Evolutionary conservation across 2,888 invertebrate species (phyloP).

Genomic region (Poecilus cupreus): DNA sequence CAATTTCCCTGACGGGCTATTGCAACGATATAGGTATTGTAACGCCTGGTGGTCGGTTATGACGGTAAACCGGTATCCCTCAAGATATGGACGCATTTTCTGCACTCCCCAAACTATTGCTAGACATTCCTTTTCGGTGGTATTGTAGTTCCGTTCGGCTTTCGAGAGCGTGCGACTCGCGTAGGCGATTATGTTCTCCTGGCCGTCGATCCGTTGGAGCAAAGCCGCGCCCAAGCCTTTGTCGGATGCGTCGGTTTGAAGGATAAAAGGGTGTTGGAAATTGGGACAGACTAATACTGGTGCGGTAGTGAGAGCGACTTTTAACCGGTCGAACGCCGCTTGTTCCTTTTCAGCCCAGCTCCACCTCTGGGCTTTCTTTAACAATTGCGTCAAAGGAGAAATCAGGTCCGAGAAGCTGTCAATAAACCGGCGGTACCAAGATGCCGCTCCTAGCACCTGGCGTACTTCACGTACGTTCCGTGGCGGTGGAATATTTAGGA

Average conservation of each 20-base stretch:
- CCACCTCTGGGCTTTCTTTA: conserved; percentile 61
- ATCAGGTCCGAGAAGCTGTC: conserved; percentile 60
- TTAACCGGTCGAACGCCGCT: conserved; percentile 60
- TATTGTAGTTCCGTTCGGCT: conserved; percentile 59
- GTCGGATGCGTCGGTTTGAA: too few species aligned
- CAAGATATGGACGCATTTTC: conserved; percentile 62
- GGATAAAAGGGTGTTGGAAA: conserved; percentile 60
- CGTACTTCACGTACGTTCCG: conserved; percentile 60
- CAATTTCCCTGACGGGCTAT: conserved; percentile 63
- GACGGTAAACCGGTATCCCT: conserved; percentile 65
- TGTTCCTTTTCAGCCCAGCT: conserved; percentile 61
- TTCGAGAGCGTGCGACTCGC: conserved; percentile 49
- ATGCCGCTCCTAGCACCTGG: conserved; percentile 64
- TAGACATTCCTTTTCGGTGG: conserved; percentile 57
- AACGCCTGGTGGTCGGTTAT: conserved; percentile 64
- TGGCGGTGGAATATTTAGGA: background rate
- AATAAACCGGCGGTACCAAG: conserved; percentile 66
- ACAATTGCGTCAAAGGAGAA: conserved; percentile 61
- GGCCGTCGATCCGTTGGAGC: conserved; percentile 26
- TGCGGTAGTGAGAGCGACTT: conserved; percentile 50
- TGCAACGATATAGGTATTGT: conserved; percentile 60
- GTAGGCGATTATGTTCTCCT: conserved; percentile 57
- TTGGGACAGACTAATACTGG: conserved; percentile 61
- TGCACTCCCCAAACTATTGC: conserved; percentile 59
- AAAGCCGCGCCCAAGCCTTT: too few species aligned